These are phyloP conservation scores for Diadegma fenestrale DNA, from an alignment of 2,888 invertebrate genomes.

Conservation along the genomic window DNA sequence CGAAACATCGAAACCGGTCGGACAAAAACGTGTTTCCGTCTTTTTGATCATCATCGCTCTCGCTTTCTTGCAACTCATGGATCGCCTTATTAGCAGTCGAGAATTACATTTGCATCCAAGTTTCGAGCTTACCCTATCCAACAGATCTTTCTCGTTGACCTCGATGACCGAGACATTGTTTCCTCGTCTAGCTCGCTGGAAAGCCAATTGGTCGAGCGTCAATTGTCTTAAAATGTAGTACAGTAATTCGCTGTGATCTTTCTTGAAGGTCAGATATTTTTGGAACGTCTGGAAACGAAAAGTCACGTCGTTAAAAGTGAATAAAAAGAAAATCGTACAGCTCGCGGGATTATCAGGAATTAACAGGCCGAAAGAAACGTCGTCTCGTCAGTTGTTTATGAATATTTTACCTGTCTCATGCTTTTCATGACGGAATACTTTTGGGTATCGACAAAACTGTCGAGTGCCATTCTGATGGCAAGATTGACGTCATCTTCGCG, in stretches of 20 bases:
- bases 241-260: conserved; percentile 97
- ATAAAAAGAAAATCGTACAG: background rate
- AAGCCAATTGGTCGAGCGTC: conserved; percentile 95
- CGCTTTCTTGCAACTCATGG: no score
- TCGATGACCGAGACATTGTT: conserved; percentile 91
- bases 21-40: no score
- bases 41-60: no score
- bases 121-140: conserved; percentile 87
- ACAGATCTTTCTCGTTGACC: conserved; percentile 93
- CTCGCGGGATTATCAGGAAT: background rate
- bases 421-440: conserved; percentile 99
- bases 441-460: conserved; percentile 99
- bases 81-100: background rate
- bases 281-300: conserved; percentile 92
- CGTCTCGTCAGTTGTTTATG: background rate
- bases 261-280: conserved; percentile 96
- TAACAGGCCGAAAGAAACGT: background rate
- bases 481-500: conserved; percentile 98
- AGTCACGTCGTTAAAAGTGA: background rate
- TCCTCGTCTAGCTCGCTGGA: conserved; percentile 90
- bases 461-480: conserved; percentile 98
- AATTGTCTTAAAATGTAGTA: conserved; percentile 98
- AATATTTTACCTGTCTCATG: conserved; percentile 92
- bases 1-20: no score
- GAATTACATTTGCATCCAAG: conserved; percentile 13